A percentile compares a stretch with the other conserved stretches of the same genome.
phyloP scores from a whole-genome alignment of 2,113 vertebrate genomes.

The Physeter macrocephalus region DNA sequence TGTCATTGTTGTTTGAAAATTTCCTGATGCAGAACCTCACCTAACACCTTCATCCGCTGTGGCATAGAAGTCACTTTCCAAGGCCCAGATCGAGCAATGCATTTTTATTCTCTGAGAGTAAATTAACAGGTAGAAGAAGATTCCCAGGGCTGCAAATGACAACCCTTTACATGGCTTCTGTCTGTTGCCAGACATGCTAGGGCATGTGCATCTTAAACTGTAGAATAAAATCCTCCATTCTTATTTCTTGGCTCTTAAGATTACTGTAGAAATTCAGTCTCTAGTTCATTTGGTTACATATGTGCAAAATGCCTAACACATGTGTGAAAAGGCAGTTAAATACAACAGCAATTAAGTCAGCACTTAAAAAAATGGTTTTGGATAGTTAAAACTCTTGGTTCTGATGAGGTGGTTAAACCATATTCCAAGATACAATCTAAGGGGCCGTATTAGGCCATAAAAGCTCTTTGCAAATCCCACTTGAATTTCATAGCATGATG shows the following conservation, averaged over 20 bases:
- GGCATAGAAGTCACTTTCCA: background rate
- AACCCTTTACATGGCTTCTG: background rate
- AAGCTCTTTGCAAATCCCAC: background rate
- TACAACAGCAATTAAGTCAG: background rate
- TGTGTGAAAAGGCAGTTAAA: background rate
- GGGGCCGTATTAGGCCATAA: background rate
- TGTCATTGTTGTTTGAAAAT: background rate
- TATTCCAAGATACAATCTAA: background rate
- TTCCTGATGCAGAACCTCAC: background rate
- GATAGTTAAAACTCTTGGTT: constrained; percentile 6
- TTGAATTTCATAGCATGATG: background rate
- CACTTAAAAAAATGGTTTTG: background rate
- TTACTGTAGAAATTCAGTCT: background rate
- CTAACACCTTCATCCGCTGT: background rate
- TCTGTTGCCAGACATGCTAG: background rate
- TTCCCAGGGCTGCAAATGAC: background rate
- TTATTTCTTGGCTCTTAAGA: background rate
- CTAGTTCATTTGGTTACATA: background rate
- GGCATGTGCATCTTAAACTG: background rate
- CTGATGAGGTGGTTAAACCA: background rate
- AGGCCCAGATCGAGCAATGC: background rate
- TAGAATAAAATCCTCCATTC: background rate
- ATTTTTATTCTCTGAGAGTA: background rate
- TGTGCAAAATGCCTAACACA: background rate
- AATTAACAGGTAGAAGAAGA: background rate